Conservation (phyloP, 1,140 invertebrate genomes). For the Polyergus mexicanus region DNA sequence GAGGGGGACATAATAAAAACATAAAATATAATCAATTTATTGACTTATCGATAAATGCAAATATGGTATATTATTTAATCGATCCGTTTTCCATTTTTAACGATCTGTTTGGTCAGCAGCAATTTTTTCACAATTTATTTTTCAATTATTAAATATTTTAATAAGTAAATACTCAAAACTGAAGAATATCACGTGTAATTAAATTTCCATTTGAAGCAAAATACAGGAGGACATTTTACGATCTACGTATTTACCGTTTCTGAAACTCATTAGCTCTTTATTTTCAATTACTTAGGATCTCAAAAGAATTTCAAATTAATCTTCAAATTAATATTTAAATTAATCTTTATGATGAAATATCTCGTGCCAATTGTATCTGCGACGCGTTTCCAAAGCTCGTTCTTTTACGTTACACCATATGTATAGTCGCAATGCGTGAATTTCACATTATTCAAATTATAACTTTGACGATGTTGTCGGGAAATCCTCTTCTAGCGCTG, state of each 20-base stretch:
- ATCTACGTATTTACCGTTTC: background rate
- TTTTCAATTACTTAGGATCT: background rate
- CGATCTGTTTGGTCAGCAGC: background rate
- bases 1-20: background rate
- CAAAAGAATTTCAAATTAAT: background rate
- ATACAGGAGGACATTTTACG: background rate
- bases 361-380: background rate
- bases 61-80: background rate
- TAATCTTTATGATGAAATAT: background rate
- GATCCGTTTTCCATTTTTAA: background rate
- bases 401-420: background rate
- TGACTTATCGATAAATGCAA: background rate
- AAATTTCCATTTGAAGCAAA: background rate
- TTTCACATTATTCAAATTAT: slow-evolving; percentile 26
- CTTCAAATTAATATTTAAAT: background rate
- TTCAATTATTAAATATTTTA: background rate
- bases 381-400: background rate
- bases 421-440: background rate
- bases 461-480: background rate
- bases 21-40: background rate
- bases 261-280: background rate
- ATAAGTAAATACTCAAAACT: background rate
- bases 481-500: slow-evolving; percentile 11
- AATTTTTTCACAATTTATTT: background rate
- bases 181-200: background rate